Conservation (phyloP, 1,140 invertebrate genomes). For the Hylaeus anthracinus region DNA sequence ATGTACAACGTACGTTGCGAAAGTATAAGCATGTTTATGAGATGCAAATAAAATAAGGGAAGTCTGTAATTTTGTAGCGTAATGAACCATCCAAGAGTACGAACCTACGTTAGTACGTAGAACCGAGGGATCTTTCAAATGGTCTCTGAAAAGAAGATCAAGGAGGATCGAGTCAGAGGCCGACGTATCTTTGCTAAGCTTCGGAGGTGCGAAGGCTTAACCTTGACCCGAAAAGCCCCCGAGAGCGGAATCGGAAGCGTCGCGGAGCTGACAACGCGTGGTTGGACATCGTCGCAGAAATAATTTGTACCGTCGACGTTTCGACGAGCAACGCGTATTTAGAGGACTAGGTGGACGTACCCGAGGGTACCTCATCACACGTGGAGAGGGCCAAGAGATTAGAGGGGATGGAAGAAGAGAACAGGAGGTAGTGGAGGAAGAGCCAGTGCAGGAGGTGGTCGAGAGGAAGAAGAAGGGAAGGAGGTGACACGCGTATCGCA, state of each 20-base stretch:
- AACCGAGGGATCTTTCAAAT: too few relatives aligned
- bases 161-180: not conserved
- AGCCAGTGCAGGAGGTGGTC: conserved; percentile 51
- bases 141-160: too few relatives aligned
- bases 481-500: conserved; percentile 48
- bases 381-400: conserved; percentile 30
- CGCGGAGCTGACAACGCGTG: conserved; percentile 29
- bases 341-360: conserved; percentile 54
- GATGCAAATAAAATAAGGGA: too few relatives aligned
- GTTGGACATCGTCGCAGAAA: conserved; percentile 27
- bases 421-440: conserved; percentile 52
- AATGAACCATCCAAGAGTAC: too few relatives aligned
- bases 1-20: too few relatives aligned
- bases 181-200: too few relatives aligned
- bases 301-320: conserved; percentile 39
- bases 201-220: not conserved
- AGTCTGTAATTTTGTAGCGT: too few relatives aligned
- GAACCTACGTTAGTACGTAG: too few relatives aligned
- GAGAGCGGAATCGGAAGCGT: conserved; percentile 55
- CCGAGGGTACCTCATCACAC: conserved; percentile 32
- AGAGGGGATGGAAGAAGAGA: conserved; percentile 37
- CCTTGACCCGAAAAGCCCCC: conserved; percentile 57
- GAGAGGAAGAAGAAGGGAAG: conserved; percentile 61
- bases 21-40: too few relatives aligned
- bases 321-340: conserved; percentile 3